A percentile compares a stretch with the other conserved stretches of the same genome.
phyloP scores from a whole-genome alignment of 2,113 vertebrate genomes.

The Lipophrys pholis region DNA sequence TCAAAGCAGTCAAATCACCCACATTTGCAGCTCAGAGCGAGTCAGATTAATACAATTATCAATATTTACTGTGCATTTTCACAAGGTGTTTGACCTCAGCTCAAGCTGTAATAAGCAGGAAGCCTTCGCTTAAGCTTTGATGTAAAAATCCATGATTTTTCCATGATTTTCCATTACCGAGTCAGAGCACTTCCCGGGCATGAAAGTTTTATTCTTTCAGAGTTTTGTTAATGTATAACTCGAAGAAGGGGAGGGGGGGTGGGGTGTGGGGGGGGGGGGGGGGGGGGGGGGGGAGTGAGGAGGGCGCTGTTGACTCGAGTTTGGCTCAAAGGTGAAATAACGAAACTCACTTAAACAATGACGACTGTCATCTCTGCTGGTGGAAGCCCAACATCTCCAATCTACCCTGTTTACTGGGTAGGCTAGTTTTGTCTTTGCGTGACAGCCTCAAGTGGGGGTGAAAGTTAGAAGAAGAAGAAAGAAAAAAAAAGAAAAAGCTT shows the following conservation, averaged over 20 bases:
- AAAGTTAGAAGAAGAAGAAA: conserved; percentile 6
- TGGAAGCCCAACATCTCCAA: neutral
- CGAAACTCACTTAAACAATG: neutral
- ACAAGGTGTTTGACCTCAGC: neutral
- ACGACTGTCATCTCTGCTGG: neutral
- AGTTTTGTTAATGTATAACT: conserved; percentile 3
- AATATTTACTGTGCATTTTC: neutral
- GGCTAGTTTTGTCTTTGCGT: conserved; percentile 7
- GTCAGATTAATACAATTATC: neutral
- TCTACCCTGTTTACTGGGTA: neutral
- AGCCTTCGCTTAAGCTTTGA: conserved; percentile 1
- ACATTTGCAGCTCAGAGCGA: neutral
- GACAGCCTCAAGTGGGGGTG: neutral
- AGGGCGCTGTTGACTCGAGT: neutral
- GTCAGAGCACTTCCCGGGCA: conserved; percentile 14
- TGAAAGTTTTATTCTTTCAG: conserved; percentile 2
- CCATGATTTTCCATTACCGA: conserved; percentile 20
- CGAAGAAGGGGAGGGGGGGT: neutral
- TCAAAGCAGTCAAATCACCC: neutral
- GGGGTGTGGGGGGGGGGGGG: no score
- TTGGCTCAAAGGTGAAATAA: neutral
- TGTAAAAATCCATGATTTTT: conserved; percentile 37
- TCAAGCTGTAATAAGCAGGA: neutral
- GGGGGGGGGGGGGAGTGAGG: no score
- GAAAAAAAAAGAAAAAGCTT: neutral